phyloP scores from a whole-genome alignment of 1,140 invertebrate species.

The Bilobella aurantiaca region DNA sequence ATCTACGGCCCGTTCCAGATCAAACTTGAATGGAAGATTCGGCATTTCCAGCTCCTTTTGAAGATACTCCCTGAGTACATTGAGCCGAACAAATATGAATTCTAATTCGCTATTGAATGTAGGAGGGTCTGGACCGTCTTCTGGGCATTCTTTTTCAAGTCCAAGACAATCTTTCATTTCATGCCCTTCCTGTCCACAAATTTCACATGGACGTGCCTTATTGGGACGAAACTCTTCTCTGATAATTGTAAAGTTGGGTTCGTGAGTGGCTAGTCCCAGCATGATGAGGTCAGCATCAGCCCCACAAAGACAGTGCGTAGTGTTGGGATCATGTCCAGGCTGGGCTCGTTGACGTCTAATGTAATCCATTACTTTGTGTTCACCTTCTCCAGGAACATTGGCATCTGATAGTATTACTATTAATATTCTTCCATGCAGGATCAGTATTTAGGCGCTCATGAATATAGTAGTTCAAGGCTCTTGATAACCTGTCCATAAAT shows the following conservation, averaged over 20 bases:
- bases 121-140: conserved; percentile 26
- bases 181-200: conserved; percentile 90
- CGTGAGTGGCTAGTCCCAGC: conserved; percentile 95
- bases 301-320: conserved; percentile 92
- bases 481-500: conserved; percentile 90
- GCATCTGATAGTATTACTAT: conserved; percentile 96
- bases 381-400: conserved; percentile 95
- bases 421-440: conserved; percentile 88
- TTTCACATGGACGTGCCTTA: conserved; percentile 87
- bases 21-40: conserved; percentile 81
- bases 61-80: conserved; percentile 89
- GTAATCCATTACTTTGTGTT: conserved; percentile 99
- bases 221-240: conserved; percentile 98
- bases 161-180: conserved; percentile 93
- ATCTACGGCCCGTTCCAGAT: conserved; percentile 82
- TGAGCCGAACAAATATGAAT: conserved; percentile 83
- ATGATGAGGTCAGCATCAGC: conserved; percentile 99
- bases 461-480: conserved; percentile 92
- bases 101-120: conserved; percentile 50
- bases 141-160: conserved; percentile 41
- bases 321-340: conserved; percentile 94
- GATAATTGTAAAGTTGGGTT: conserved; percentile 96
- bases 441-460: conserved; percentile 89
- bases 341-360: conserved; percentile 90
- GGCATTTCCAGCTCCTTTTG: conserved; percentile 84